phyloP scores from a whole-genome alignment of 2,113 vertebrate species.

The Ictidomys tridecemlineatus region DNA sequence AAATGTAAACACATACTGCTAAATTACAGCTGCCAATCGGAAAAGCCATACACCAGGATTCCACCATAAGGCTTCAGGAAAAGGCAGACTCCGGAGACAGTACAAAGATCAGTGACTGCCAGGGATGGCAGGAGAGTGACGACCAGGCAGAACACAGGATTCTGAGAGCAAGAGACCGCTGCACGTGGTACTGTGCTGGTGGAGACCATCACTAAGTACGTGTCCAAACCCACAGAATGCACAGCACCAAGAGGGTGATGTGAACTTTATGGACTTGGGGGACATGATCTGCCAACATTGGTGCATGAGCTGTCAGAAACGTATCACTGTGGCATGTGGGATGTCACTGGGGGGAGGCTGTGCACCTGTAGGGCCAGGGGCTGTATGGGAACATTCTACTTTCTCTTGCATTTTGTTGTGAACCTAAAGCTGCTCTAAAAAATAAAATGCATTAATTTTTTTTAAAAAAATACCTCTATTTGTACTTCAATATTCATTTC shows the following conservation, averaged over 20 bases:
- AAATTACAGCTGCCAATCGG: not conserved
- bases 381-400: not conserved
- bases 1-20: not conserved
- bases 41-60: not conserved
- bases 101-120: not conserved
- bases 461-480: not conserved
- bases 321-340: rapidly evolving
- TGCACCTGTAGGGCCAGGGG: rapidly evolving
- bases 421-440: conserved; percentile 40
- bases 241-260: not conserved
- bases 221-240: not conserved
- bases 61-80: not conserved
- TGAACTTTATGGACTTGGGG: not conserved
- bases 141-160: not conserved
- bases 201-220: not conserved
- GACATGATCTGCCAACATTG: rapidly evolving
- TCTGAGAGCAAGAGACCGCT: not conserved
- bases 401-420: not conserved
- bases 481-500: not conserved
- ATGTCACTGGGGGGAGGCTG: rapidly evolving
- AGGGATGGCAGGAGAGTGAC: not conserved
- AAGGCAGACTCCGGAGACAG: not conserved
- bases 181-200: not conserved
- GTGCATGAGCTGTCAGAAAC: not conserved
- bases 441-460: not conserved